Base-by-base conservation (phyloP, 2,113 vertebrate genomes). In the Haemorhous mexicanus region DNA sequence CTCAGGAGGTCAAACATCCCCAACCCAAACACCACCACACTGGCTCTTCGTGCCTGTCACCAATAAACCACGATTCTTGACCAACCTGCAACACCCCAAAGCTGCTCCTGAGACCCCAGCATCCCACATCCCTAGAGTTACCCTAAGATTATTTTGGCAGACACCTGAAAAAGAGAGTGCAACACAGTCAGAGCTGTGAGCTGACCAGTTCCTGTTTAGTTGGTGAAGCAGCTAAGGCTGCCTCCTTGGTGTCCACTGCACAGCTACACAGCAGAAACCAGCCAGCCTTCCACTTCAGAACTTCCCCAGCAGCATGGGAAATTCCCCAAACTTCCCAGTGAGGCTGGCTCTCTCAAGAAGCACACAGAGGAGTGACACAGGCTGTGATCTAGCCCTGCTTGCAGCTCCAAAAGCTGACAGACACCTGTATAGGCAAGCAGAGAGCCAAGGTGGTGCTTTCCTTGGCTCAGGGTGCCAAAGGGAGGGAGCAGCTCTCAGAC, bases 171-270 rank as follows among this genome's bases (percentile, higher is more conserved):
- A 21, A 52, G 21, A 81, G 19, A 55, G 17, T 5, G 8, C 50
- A 63, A 59, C 30, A 9, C 0, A 0, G 16, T 49, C 15, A 47
- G 20, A 63, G 44, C 23, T 37, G 8, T 2, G 4, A 79, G 70
- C 37, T 59, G 35, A 61, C 5, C 58, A 44, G 30, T 4, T 63
- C 35, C 35, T 32, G 8, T 32, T 77, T 11, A 43, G 16, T 0
- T 30, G 22, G 5, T 30, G 26, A 62, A 70, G 58, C 24, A 37
- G 58, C 23, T 8, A 6, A 37, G 11, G 37, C 41, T 35, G 46
- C 28, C 7, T 59, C 28, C 32, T 61, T 16, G 0, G 0, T 2
- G 16, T 15, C n/a, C n/a, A 7, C 33, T 7, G 20, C 28, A 58
- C 20, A 26, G 59, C 16, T 27, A 18, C 5, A 3, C 0, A 1